These are phyloP conservation scores for Struthidea cinerea DNA, from an alignment of 2,113 vertebrate genomes.

Conservation along the genomic window DNA sequence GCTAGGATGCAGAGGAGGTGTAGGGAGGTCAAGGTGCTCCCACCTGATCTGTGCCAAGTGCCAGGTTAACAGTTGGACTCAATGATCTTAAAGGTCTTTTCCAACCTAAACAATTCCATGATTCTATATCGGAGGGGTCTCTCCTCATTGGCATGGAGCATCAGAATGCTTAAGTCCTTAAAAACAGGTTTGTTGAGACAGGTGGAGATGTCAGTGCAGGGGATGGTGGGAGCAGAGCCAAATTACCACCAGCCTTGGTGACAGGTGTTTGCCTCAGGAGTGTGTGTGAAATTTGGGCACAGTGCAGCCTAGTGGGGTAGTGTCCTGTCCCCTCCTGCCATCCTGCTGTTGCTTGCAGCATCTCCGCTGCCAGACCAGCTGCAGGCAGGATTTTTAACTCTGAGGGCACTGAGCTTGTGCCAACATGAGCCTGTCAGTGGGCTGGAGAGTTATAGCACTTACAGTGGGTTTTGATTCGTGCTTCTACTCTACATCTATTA, in stretches of 20 bases:
- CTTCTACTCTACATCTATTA: neutral
- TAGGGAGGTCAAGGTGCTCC: neutral
- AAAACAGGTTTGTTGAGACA: neutral
- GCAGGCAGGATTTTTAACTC: neutral
- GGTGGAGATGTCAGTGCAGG: neutral
- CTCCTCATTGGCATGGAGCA: accelerated
- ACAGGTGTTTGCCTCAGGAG: neutral
- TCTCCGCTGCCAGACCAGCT: neutral
- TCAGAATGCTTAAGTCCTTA: neutral
- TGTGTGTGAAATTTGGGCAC: neutral
- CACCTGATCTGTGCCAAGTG: neutral
- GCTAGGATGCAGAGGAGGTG: neutral
- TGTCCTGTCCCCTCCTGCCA: neutral
- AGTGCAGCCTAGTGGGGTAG: neutral
- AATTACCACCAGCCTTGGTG: neutral
- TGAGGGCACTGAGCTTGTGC: neutral
- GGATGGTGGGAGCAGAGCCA: neutral
- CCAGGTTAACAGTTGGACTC: neutral
- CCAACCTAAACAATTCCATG: neutral
- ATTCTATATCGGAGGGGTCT: neutral
- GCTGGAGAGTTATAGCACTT: neutral
- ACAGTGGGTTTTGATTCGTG: neutral
- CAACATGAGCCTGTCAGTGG: neutral
- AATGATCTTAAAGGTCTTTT: neutral
- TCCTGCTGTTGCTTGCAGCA: neutral